These are phyloP conservation scores for Galemys pyrenaicus DNA, from an alignment of 2,113 vertebrate species.

Conservation along the genomic window DNA sequence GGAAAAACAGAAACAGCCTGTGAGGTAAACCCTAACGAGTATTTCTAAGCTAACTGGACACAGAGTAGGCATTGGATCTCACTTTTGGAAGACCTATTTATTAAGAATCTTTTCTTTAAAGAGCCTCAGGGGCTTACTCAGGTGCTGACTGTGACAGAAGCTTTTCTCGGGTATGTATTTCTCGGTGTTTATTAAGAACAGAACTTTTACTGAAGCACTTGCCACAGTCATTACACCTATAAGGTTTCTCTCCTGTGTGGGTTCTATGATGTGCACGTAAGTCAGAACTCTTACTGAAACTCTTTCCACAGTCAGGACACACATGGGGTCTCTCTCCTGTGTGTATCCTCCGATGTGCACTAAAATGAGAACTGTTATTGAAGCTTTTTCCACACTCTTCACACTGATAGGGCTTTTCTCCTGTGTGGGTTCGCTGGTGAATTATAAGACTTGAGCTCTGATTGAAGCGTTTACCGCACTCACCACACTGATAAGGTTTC, in stretches of 20 bases:
- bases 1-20: not conserved
- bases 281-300: slow-evolving; percentile 81
- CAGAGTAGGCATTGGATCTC: slow-evolving; percentile 24
- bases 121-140: slow-evolving; percentile 34
- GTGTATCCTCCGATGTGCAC: slow-evolving; percentile 77
- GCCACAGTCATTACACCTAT: slow-evolving; percentile 77
- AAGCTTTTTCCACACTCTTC: slow-evolving; percentile 77
- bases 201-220: slow-evolving; percentile 81
- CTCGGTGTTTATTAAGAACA: slow-evolving; percentile 80
- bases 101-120: slow-evolving; percentile 21
- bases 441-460: slow-evolving; percentile 80
- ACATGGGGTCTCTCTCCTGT: slow-evolving; percentile 80
- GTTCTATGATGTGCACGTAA: slow-evolving; percentile 78
- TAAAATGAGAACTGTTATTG: slow-evolving; percentile 80
- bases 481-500: slow-evolving; percentile 78
- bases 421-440: slow-evolving; percentile 79
- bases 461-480: slow-evolving; percentile 80
- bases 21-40: slow-evolving; percentile 27
- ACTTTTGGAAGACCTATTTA: slow-evolving; percentile 37
- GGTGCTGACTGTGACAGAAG: slow-evolving; percentile 51
- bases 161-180: slow-evolving; percentile 75
- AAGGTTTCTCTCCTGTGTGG: slow-evolving; percentile 80
- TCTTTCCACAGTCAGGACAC: slow-evolving; percentile 81
- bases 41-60: slow-evolving; percentile 32
- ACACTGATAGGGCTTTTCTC: slow-evolving; percentile 80